phyloP scores from a whole-genome alignment of 2,888 invertebrate genomes.

The Acrobasis consociella region DNA sequence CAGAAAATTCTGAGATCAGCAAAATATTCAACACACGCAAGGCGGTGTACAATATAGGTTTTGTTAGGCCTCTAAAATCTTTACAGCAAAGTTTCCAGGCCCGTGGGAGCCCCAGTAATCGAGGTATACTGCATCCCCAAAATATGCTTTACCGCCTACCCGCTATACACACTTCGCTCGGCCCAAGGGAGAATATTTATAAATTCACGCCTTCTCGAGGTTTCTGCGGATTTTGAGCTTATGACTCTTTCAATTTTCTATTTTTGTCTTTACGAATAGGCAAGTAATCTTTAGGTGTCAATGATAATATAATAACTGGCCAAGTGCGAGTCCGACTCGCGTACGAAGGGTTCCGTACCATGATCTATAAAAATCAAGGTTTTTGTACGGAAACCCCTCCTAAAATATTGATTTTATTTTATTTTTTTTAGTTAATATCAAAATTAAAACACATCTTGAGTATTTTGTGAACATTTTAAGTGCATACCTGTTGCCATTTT shows the following conservation, averaged over 20 bases:
- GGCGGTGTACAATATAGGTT: neutral
- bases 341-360: too few relatives aligned
- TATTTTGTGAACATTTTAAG: too few relatives aligned
- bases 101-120: slow-evolving; percentile 3
- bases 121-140: slow-evolving; percentile 3
- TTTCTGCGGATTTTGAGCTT: neutral
- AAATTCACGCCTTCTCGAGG: slow-evolving; percentile 6
- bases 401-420: too few relatives aligned
- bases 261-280: neutral
- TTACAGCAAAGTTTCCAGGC: neutral
- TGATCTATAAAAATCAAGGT: too few relatives aligned
- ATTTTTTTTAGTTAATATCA: too few relatives aligned
- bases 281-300: neutral
- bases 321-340: too few relatives aligned
- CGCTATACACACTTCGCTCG: slow-evolving; percentile 3
- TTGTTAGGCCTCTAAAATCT: neutral
- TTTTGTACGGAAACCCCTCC: too few relatives aligned
- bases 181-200: neutral
- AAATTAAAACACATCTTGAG: too few relatives aligned
- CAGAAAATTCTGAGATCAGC: too few relatives aligned
- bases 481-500: too few relatives aligned
- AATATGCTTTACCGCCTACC: slow-evolving; percentile 14
- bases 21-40: neutral
- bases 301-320: too few relatives aligned
- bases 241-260: neutral